Conservation (phyloP, 2,113 vertebrate species). For the Arvicanthis niloticus region DNA sequence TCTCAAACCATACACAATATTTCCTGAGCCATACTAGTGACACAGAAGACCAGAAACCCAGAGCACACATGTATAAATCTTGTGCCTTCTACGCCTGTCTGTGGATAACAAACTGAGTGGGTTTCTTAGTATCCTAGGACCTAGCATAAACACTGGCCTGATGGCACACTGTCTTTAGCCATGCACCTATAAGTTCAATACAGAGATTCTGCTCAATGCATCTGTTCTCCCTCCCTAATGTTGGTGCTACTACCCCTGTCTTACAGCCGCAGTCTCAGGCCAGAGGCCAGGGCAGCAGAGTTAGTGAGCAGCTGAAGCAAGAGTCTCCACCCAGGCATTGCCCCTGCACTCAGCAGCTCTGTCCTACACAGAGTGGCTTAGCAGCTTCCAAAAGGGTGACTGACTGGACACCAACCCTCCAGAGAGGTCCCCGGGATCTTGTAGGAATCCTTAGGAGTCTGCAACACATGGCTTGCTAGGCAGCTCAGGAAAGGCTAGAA, state of each 20-base stretch:
- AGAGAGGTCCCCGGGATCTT: background rate
- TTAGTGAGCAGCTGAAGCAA: background rate
- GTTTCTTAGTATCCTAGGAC: background rate
- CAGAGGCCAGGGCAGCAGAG: background rate
- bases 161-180: accelerated
- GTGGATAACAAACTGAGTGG: accelerated
- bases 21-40: background rate
- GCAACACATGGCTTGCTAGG: background rate
- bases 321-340: background rate
- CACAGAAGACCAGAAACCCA: background rate
- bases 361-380: accelerated
- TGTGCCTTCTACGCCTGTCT: background rate
- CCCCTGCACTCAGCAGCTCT: background rate
- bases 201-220: background rate
- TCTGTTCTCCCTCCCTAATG: background rate
- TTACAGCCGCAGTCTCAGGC: background rate
- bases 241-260: background rate
- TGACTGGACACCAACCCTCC: background rate
- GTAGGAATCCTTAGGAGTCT: background rate
- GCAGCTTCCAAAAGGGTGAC: background rate
- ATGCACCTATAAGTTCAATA: background rate
- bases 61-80: accelerated
- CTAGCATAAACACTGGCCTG: background rate
- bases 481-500: background rate
- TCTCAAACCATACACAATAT: too few species aligned